phyloP scores from a whole-genome alignment of 2,797 vertebrate species.

The Coreius guichenoti region DNA sequence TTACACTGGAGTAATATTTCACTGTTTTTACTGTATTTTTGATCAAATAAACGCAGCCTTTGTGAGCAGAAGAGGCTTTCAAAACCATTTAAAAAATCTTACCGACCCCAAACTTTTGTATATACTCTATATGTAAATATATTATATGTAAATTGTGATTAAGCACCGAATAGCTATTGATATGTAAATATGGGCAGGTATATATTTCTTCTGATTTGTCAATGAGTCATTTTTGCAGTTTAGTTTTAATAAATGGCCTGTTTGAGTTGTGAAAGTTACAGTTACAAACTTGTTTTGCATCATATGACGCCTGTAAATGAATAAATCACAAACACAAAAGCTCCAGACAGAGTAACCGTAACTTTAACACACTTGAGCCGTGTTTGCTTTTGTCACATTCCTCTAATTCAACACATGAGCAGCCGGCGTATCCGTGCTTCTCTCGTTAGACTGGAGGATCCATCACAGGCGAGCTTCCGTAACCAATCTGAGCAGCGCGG shows the following conservation, averaged over 20 bases:
- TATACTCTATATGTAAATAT: background rate
- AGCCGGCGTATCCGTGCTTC: background rate
- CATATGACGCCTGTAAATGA: too few species aligned
- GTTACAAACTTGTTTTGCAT: background rate
- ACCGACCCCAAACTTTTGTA: too few species aligned
- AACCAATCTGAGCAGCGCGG: conserved; percentile 40
- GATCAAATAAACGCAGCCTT: background rate
- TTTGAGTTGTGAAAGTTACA: background rate
- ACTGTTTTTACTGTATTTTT: background rate
- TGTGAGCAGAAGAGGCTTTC: background rate
- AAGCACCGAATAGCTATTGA: background rate
- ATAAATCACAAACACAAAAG: background rate
- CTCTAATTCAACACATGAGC: background rate
- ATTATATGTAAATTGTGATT: background rate
- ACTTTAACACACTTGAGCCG: background rate
- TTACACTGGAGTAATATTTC: background rate
- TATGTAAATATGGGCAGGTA: too few species aligned
- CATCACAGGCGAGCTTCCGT: conserved; percentile 11
- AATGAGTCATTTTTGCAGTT: background rate
- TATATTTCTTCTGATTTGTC: background rate
- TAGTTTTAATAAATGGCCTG: background rate
- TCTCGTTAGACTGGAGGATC: background rate
- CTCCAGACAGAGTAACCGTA: background rate
- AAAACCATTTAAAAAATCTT: background rate
- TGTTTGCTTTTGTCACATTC: conserved; percentile 12